These are phyloP conservation scores for Herpetotheres cachinnans DNA, from an alignment of 2,113 vertebrate species.

Conservation along the genomic window DNA sequence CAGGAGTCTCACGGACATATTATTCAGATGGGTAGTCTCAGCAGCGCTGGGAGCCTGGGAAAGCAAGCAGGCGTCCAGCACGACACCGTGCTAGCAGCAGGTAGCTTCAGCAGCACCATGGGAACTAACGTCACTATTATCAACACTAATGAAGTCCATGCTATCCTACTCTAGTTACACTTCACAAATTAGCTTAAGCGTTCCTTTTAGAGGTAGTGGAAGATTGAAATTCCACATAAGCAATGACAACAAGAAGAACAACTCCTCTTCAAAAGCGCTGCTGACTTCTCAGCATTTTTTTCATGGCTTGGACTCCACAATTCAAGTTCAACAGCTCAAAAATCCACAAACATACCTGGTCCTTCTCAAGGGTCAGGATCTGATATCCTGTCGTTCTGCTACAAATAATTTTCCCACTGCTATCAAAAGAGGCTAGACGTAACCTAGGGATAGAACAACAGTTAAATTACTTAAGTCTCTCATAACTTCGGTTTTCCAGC, in stretches of 20 bases:
- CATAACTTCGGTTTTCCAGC: neutral
- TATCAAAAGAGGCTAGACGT: constrained; percentile 91
- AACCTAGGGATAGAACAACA: constrained; percentile 72
- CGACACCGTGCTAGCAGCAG: neutral
- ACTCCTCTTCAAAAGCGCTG: neutral
- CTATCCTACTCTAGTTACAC: neutral
- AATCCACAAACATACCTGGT: constrained; percentile 81
- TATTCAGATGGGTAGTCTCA: neutral
- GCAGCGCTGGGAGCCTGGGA: neutral
- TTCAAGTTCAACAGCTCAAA: neutral
- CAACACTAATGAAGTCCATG: neutral
- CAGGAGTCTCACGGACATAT: neutral
- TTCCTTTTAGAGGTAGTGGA: no score
- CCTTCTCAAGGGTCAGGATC: constrained; percentile 92
- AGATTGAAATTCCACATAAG: neutral
- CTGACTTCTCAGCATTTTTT: neutral
- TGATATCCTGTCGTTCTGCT: constrained; percentile 92
- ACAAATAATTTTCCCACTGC: constrained; percentile 87
- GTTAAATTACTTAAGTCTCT: neutral
- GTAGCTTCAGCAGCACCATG: neutral
- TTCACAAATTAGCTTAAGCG: neutral
- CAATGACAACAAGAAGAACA: neutral
- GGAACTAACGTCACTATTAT: neutral
- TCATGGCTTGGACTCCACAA: neutral
- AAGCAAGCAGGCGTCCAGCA: neutral